Percentiles rank a stretch among this genome's conserved stretches.
phyloP scores from a whole-genome alignment of 2,888 invertebrate genomes.

The Catotricha subobsoleta region DNA sequence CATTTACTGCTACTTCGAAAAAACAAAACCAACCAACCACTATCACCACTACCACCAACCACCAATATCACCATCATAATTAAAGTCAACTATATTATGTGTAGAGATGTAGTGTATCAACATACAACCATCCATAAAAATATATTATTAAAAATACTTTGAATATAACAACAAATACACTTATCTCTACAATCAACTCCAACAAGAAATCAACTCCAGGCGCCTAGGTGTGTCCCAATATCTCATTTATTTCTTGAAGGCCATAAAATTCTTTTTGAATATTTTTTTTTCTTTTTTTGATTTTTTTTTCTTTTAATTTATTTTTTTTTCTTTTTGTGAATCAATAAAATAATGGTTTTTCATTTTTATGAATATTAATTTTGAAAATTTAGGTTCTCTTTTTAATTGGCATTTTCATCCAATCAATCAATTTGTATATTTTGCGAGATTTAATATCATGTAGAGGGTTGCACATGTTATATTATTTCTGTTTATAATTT shows the following conservation, averaged over 20 bases:
- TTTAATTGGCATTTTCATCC: neutral
- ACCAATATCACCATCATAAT: too few relatives aligned
- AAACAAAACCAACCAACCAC: too few relatives aligned
- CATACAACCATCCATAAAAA: too few relatives aligned
- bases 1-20: neutral
- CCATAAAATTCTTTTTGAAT: constrained; percentile 3
- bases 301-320: constrained; percentile 6
- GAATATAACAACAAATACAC: neutral
- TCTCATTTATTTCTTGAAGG: constrained; percentile 1
- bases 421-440: too few relatives aligned
- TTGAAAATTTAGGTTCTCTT: neutral
- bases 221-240: constrained; percentile 13
- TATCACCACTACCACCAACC: too few relatives aligned
- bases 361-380: neutral
- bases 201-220: constrained; percentile 9
- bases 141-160: too few relatives aligned
- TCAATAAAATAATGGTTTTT: neutral
- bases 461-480: too few relatives aligned
- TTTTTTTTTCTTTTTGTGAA: neutral
- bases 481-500: too few relatives aligned
- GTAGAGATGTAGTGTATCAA: too few relatives aligned
- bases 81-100: too few relatives aligned
- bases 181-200: constrained; percentile 6
- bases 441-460: too few relatives aligned
- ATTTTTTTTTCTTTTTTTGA: constrained; percentile 8